Evolutionary conservation across 2,888 invertebrate genomes (phyloP), one percentile per base, ranked within the genome.

Genomic region (Slavum lentiscoides): DNA sequence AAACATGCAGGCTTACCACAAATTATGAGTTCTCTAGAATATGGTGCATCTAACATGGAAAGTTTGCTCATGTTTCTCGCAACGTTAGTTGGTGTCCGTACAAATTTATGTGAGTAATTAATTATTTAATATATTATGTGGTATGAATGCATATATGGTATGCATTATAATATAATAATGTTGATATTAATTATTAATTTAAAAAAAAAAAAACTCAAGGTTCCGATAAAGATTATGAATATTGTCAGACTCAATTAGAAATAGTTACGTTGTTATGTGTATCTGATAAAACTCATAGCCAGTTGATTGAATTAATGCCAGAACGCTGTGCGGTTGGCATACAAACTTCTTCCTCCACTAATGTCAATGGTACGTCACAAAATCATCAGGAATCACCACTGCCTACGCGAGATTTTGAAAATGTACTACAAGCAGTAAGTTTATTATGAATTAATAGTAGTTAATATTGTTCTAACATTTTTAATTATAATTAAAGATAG

Each of bases 261-360:
- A 96, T 98, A 90, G 94, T 96, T 82, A 95, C 97, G 1, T 88
- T 97, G 73, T 88, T 98, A 70, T 96, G 97, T 84, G 96, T 97
- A 86, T 93, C 93, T 58, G 97, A 98, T 87, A 95, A 96, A 87
- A 97, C 97, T 0, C 97, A 98, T 88, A 96, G 96, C 84, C 97
- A 97, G 86, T 89, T 98, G 69, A 91, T 96, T 87, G 98, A 98
- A 87, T 88, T 95, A 82, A 95, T 98, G 94, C 98, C 98, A 0
- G 98, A 98, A 88, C 90, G 96, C 37, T 96, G 96, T 83, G 96
- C 96, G n/a, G 94, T 93, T 85, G 92, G 94, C 30, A 94, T 94
- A 86, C 94, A 93, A 69, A 95, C 30, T n/a, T 17, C 68, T 15
- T 15, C 58, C 23, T 30, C 43, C 23, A 23, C 19, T 17, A 37